A percentile compares a stretch with the other conserved stretches of the same genome.
These are phyloP conservation scores for Drosophila kokeensis DNA, from an alignment of 2,888 invertebrate genomes.

Conservation along the genomic window DNA sequence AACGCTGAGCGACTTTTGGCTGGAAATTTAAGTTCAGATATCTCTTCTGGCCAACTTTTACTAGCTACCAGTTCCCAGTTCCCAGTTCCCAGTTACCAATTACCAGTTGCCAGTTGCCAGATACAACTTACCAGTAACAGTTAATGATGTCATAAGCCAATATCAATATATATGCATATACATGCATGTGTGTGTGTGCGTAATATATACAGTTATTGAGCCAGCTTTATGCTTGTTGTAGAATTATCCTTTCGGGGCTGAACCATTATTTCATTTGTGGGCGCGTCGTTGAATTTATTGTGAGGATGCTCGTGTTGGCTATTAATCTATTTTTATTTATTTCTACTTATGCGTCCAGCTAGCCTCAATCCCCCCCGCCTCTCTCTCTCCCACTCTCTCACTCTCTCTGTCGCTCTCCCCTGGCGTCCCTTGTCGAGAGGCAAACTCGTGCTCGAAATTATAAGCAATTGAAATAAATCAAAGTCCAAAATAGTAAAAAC, in stretches of 20 bases:
- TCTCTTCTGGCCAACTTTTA: constrained; percentile 22
- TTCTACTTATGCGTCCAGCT: constrained; percentile 67
- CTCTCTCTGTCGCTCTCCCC: background rate
- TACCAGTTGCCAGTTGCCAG: background rate
- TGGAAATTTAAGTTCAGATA: constrained; percentile 40
- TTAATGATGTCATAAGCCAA: background rate
- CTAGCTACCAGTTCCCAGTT: background rate
- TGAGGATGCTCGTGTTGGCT: constrained; percentile 62
- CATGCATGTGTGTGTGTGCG: background rate
- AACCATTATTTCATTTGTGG: constrained; percentile 58
- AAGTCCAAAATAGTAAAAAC: constrained; percentile 71
- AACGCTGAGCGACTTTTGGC: constrained; percentile 32
- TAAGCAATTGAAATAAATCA: constrained; percentile 79
- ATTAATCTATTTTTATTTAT: constrained; percentile 79
- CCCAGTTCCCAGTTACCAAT: background rate
- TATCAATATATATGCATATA: background rate
- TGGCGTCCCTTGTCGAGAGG: background rate
- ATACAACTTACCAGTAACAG: background rate
- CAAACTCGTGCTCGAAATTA: constrained; percentile 70
- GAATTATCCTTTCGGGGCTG: constrained; percentile 37
- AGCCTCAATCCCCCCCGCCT: constrained; percentile 5
- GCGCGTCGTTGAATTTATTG: constrained; percentile 67
- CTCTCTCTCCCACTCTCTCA: background rate
- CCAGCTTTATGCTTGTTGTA: constrained; percentile 15
- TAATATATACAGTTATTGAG: constrained; percentile 19